A percentile compares a stretch with the other conserved stretches of the same genome.
These are phyloP conservation scores for Heteromormyrus szaboi DNA, from an alignment of 2,797 vertebrate species.

Conservation along the genomic window DNA sequence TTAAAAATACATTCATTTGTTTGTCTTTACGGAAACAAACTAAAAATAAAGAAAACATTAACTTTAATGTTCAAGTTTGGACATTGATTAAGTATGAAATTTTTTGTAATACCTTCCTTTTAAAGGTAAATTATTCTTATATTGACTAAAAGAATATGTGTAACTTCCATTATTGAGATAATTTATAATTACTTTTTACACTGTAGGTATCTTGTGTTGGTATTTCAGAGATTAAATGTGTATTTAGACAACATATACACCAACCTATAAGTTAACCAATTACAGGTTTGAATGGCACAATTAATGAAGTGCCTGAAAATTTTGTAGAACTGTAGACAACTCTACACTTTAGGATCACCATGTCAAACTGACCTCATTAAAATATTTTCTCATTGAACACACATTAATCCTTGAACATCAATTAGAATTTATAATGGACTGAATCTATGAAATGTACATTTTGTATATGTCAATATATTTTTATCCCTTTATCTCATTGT, in stretches of 20 bases:
- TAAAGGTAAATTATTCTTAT: not conserved
- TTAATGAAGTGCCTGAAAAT: not conserved
- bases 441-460: not conserved
- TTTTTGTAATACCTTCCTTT: not conserved
- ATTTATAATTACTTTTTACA: not conserved
- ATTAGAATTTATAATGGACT: not conserved
- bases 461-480: not conserved
- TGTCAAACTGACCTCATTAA: not conserved
- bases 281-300: not conserved
- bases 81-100: not conserved
- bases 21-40: constrained; percentile 7
- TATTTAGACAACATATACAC: not conserved
- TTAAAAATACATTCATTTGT: constrained; percentile 15
- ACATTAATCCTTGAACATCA: not conserved
- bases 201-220: not conserved
- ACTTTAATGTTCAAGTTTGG: not conserved
- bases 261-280: not conserved
- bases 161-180: not conserved
- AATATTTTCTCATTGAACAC: constrained; percentile 9
- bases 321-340: not conserved
- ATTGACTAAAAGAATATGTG: not conserved
- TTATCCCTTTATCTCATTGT: constrained; percentile 1
- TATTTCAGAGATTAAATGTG: not conserved
- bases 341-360: not conserved
- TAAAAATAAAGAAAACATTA: constrained; percentile 4